Conservation (phyloP, 2,888 invertebrate genomes). For the Fragum fragum region DNA sequence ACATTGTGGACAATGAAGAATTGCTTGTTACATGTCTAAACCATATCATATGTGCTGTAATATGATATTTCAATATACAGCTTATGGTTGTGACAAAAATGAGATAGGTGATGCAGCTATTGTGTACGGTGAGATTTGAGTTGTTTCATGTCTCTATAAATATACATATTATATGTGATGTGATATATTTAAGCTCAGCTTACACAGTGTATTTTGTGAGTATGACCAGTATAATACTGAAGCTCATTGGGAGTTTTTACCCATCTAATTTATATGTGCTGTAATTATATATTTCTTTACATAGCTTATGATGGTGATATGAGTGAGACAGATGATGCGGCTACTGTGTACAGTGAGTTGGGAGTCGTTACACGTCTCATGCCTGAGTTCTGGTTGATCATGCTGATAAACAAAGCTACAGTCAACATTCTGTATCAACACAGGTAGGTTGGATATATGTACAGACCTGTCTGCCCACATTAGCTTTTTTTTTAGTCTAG, state of each 20-base stretch:
- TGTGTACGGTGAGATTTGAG: constrained; percentile 78
- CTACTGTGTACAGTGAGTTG: constrained; percentile 85
- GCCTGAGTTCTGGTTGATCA: constrained; percentile 92
- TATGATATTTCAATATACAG: too few species aligned
- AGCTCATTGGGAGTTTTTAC: constrained; percentile 91
- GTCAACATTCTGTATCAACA: constrained; percentile 91
- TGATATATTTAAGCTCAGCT: too few species aligned
- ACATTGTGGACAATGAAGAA: too few species aligned
- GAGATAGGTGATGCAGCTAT: constrained; percentile 89
- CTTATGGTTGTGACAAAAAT: background rate
- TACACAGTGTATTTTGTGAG: too few species aligned
- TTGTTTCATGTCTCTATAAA: constrained; percentile 87
- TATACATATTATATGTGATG: too few species aligned
- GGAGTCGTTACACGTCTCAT: constrained; percentile 87
- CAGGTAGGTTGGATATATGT: constrained; percentile 87
- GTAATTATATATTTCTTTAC: constrained; percentile 1
- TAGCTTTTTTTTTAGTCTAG: too few species aligned
- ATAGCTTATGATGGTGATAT: constrained; percentile 89
- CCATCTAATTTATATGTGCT: constrained; percentile 87
- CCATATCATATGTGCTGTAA: too few species aligned
- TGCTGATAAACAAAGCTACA: constrained; percentile 89
- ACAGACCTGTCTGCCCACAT: too few species aligned
- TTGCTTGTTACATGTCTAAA: too few species aligned
- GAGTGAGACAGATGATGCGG: constrained; percentile 89
- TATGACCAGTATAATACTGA: too few species aligned